phyloP scores from a whole-genome alignment of 2,113 vertebrate genomes.

The Camelus dromedarius region DNA sequence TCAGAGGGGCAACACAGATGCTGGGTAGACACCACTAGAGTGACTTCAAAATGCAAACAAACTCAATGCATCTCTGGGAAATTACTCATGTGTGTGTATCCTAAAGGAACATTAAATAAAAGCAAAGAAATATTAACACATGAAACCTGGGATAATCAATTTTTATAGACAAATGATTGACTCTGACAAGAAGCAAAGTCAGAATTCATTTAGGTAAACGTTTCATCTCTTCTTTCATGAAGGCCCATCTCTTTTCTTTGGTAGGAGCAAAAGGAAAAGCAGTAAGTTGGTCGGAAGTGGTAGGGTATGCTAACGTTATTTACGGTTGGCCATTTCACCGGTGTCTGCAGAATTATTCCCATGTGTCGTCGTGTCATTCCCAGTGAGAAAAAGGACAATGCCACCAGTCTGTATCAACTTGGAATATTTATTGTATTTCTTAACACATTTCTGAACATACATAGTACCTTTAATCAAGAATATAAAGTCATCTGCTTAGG shows the following conservation, averaged over 20 bases:
- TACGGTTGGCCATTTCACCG: not conserved
- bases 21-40: not conserved
- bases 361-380: not conserved
- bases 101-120: slow-evolving; percentile 37
- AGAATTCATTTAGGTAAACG: slow-evolving; percentile 8
- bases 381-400: slow-evolving; percentile 16
- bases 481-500: slow-evolving; percentile 38
- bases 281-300: not conserved
- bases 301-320: not conserved
- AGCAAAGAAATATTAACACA: not conserved
- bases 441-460: slow-evolving; percentile 16
- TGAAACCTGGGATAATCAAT: not conserved
- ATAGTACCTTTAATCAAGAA: slow-evolving; percentile 45
- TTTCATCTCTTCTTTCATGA: not conserved
- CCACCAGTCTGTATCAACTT: not conserved
- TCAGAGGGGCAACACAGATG: not conserved
- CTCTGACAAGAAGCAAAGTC: not conserved
- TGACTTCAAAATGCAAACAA: not conserved
- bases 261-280: slow-evolving; percentile 17
- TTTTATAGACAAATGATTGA: slow-evolving; percentile 32
- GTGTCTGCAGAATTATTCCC: not conserved
- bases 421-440: slow-evolving; percentile 55
- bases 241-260: not conserved
- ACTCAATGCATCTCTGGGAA: not conserved
- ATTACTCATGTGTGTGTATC: not conserved